phyloP scores from a whole-genome alignment of 2,888 invertebrate species.

The Apotomis capreana region DNA sequence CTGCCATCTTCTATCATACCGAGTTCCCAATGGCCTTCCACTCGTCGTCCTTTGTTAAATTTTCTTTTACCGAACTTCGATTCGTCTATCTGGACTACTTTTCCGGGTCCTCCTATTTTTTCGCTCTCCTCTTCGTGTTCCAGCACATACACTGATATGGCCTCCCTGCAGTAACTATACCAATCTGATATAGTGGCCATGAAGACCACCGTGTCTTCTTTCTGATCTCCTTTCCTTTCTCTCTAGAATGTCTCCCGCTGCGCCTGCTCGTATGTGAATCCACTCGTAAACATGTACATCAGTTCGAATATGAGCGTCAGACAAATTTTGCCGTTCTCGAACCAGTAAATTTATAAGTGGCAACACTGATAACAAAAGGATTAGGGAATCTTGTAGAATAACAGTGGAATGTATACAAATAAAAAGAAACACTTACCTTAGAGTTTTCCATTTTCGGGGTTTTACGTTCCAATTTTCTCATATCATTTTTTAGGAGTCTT shows the following conservation, averaged over 20 bases:
- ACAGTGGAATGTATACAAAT: no score
- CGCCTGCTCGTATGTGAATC: background rate
- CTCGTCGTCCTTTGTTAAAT: conserved; percentile 12
- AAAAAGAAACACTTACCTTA: no score
- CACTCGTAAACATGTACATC: background rate
- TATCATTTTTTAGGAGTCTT: no score
- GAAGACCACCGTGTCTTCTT: background rate
- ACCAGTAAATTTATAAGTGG: no score
- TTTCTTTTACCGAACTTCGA: conserved; percentile 22
- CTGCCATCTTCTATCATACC: conserved; percentile 25
- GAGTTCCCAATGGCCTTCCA: conserved; percentile 11
- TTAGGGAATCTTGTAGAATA: no score
- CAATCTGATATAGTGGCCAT: background rate
- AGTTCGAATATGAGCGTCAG: no score
- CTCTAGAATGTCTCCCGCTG: background rate
- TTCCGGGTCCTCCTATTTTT: conserved; percentile 3
- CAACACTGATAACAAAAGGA: no score
- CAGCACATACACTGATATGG: background rate
- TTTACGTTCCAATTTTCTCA: no score
- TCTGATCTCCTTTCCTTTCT: background rate
- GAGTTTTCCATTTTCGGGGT: no score
- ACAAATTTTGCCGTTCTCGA: no score
- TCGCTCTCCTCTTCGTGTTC: background rate
- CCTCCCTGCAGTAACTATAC: background rate
- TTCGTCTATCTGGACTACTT: conserved; percentile 19